Evolutionary conservation across 35 echinoderm and acorn worm species (phyloP).

Genomic region (Ophioderma brevispina): DNA sequence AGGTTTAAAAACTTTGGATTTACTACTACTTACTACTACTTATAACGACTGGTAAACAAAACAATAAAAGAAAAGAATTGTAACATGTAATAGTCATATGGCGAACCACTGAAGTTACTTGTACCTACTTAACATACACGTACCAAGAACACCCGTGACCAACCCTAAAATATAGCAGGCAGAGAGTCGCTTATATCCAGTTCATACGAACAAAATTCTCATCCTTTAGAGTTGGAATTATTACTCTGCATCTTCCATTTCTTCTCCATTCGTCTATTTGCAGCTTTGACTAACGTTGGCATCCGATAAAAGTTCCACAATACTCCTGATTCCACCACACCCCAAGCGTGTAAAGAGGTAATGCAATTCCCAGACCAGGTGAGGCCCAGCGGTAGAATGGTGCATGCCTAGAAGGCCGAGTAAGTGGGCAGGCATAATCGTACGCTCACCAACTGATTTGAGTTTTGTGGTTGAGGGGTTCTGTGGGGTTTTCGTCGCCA

Average conservation of each 20-base stretch:
- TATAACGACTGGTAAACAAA: too few species aligned
- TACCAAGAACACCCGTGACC: neutral
- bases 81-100: too few species aligned
- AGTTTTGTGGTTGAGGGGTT: neutral
- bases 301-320: slow-evolving; percentile 46
- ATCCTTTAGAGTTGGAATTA: neutral
- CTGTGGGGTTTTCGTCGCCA: too few species aligned
- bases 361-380: slow-evolving; percentile 51
- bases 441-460: slow-evolving; percentile 38
- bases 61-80: too few species aligned
- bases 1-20: too few species aligned
- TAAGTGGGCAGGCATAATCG: slow-evolving; percentile 29
- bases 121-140: too few species aligned
- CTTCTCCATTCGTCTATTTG: slow-evolving; percentile 27
- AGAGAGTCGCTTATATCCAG: slow-evolving; percentile 12
- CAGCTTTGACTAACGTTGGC: slow-evolving; percentile 46
- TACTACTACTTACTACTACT: too few species aligned
- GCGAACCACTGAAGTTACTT: too few species aligned
- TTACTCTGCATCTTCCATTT: slow-evolving; percentile 12
- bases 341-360: slow-evolving; percentile 57
- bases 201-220: neutral
- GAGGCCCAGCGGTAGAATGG: slow-evolving; percentile 72
- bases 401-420: slow-evolving; percentile 63
- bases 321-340: slow-evolving; percentile 44
- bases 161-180: slow-evolving; percentile 24